phyloP scores from a whole-genome alignment of 2,113 vertebrate species.

The Craseonycteris thonglongyai region DNA sequence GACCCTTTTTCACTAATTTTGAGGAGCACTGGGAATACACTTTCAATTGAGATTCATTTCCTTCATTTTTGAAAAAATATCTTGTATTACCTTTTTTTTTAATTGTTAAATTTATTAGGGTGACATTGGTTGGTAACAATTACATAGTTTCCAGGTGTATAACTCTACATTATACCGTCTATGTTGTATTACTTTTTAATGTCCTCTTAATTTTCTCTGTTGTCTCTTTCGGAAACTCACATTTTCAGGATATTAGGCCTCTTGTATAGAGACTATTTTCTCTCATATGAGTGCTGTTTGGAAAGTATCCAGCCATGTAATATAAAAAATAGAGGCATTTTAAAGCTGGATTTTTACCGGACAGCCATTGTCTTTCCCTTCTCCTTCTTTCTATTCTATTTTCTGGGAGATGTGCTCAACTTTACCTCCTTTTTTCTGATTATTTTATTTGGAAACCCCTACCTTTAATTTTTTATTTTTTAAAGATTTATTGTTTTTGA shows the following conservation, averaged over 20 bases:
- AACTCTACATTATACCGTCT: too few species aligned
- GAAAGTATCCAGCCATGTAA: too few species aligned
- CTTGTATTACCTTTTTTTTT: not conserved
- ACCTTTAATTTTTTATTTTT: constrained; percentile 14
- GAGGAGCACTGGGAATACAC: not conserved
- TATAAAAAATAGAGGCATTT: too few species aligned
- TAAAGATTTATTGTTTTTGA: too few species aligned
- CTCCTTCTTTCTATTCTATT: not conserved
- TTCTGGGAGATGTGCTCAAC: not conserved
- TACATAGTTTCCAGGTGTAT: too few species aligned
- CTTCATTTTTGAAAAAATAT: not conserved
- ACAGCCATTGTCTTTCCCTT: too few species aligned
- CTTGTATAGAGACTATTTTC: not conserved
- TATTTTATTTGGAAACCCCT: not conserved
- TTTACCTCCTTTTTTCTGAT: not conserved
- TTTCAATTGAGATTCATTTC: not conserved
- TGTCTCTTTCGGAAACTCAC: not conserved
- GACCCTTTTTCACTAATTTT: constrained; percentile 11
- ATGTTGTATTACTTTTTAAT: not conserved
- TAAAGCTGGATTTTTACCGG: too few species aligned
- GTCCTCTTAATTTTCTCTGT: not conserved
- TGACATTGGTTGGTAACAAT: too few species aligned
- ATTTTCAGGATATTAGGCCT: not conserved
- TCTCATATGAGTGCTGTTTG: too few species aligned
- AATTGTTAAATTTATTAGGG: too few species aligned